Percentiles rank a stretch among this genome's conserved stretches.
These are phyloP conservation scores for Aplochiton taeniatus DNA, from an alignment of 2,797 vertebrate genomes.

Conservation along the genomic window DNA sequence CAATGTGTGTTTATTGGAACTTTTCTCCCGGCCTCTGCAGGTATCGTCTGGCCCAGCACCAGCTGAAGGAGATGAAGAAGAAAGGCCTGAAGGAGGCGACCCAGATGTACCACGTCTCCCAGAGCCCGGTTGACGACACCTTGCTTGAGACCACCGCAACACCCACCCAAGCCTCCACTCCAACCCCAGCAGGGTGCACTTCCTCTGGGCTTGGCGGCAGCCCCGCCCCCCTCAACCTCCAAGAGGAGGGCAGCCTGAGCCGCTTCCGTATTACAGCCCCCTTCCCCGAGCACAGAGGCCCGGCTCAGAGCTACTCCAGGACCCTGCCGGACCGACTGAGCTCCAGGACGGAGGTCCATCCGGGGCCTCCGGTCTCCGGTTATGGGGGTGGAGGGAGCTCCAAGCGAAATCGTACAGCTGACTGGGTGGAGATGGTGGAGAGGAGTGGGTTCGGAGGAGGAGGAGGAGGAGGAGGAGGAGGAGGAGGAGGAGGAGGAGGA, in stretches of 20 bases:
- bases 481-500: slow-evolving; percentile 27
- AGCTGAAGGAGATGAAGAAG: slow-evolving; percentile 98
- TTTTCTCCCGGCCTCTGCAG: slow-evolving; percentile 32
- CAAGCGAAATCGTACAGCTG: slow-evolving; percentile 78
- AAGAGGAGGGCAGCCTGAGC: slow-evolving; percentile 60
- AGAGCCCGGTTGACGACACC: slow-evolving; percentile 88
- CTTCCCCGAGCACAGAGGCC: slow-evolving; percentile 74
- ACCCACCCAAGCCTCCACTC: slow-evolving; percentile 63
- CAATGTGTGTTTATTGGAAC: too few species aligned
- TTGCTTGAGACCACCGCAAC: slow-evolving; percentile 75
- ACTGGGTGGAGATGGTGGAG: slow-evolving; percentile 83
- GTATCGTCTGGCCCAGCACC: slow-evolving; percentile 94
- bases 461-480: too few species aligned
- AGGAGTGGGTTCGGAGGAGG: slow-evolving; percentile 63
- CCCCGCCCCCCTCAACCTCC: slow-evolving; percentile 34
- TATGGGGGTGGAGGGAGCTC: slow-evolving; percentile 60
- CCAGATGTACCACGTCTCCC: slow-evolving; percentile 93
- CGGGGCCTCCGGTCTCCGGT: slow-evolving; percentile 67
- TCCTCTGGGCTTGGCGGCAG: slow-evolving; percentile 60
- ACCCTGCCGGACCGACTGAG: slow-evolving; percentile 66
- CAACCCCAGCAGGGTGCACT: slow-evolving; percentile 65
- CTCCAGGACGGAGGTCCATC: slow-evolving; percentile 69
- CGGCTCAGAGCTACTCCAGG: slow-evolving; percentile 55
- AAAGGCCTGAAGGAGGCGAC: slow-evolving; percentile 91
- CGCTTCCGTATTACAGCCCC: slow-evolving; percentile 80